A percentile compares a stretch with the other conserved stretches of the same genome.
Evolutionary conservation across 1,140 invertebrate genomes (phyloP).

Genomic region (Drosophila sturtevanti): DNA sequence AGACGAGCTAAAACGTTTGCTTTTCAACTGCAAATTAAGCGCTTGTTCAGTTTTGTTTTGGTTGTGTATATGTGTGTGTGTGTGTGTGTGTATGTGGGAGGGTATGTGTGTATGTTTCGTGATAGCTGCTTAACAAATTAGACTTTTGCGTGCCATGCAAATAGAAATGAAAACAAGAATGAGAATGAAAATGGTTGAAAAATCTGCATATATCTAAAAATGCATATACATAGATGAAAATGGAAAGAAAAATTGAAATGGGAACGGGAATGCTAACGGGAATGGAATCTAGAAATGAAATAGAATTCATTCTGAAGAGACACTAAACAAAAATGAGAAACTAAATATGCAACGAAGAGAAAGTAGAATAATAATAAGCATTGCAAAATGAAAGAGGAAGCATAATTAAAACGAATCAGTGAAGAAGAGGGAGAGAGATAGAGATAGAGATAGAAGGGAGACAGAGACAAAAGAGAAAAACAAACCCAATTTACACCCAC

Average conservation of each 20-base stretch:
- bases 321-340: slow-evolving; percentile 2
- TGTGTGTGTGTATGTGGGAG: background rate
- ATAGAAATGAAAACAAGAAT: slow-evolving; percentile 49
- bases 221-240: slow-evolving; percentile 13
- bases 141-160: slow-evolving; percentile 60
- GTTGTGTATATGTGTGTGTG: slow-evolving; percentile 2
- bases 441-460: slow-evolving; percentile 13
- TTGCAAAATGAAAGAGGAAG: slow-evolving; percentile 10
- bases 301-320: slow-evolving; percentile 43
- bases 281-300: slow-evolving; percentile 4
- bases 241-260: too few relatives aligned
- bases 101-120: slow-evolving; percentile 23
- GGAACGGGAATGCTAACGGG: too few relatives aligned
- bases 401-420: background rate
- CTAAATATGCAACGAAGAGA: slow-evolving; percentile 7
- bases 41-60: slow-evolving; percentile 44
- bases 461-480: slow-evolving; percentile 67
- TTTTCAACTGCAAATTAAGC: slow-evolving; percentile 73
- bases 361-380: background rate
- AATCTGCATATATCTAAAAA: slow-evolving; percentile 39
- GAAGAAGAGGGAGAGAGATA: background rate
- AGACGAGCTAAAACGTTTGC: slow-evolving; percentile 55
- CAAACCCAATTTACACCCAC: slow-evolving; percentile 83
- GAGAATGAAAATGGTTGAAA: slow-evolving; percentile 17
- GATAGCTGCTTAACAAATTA: slow-evolving; percentile 65